phyloP scores from a whole-genome alignment of 2,888 invertebrate genomes.

The Dendrolimus pini region DNA sequence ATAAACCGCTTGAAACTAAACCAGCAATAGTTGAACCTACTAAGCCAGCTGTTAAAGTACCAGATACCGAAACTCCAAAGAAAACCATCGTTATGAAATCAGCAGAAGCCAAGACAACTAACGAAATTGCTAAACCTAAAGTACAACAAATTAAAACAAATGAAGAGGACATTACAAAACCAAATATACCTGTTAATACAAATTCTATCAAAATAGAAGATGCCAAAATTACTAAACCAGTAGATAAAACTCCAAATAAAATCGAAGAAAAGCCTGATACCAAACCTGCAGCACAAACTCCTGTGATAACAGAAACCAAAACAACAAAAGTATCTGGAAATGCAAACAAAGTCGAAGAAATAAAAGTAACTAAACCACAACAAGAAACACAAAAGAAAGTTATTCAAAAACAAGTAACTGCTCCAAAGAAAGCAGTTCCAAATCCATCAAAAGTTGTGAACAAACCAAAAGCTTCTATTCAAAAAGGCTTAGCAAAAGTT shows the following conservation, averaged over 20 bases:
- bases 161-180: neutral
- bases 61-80: neutral
- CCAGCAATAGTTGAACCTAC: neutral
- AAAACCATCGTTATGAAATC: neutral
- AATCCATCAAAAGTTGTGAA: neutral
- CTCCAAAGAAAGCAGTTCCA: neutral
- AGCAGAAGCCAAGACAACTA: too few species aligned
- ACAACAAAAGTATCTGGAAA: neutral
- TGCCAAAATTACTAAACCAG: neutral
- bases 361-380: constrained; percentile 3
- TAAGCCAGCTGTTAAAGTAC: neutral
- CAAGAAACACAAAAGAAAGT: constrained; percentile 1
- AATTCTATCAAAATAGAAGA: neutral
- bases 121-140: too few species aligned
- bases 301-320: neutral
- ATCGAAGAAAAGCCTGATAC: neutral
- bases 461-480: neutral
- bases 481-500: neutral
- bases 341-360: constrained; percentile 1
- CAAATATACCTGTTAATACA: neutral
- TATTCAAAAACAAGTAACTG: constrained; percentile 2
- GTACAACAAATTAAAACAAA: too few species aligned
- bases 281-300: neutral
- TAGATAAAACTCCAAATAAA: neutral
- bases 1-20: constrained; percentile 3